Base-by-base conservation (phyloP, 2,888 invertebrate species). In the Pseudanteris insignis region DNA sequence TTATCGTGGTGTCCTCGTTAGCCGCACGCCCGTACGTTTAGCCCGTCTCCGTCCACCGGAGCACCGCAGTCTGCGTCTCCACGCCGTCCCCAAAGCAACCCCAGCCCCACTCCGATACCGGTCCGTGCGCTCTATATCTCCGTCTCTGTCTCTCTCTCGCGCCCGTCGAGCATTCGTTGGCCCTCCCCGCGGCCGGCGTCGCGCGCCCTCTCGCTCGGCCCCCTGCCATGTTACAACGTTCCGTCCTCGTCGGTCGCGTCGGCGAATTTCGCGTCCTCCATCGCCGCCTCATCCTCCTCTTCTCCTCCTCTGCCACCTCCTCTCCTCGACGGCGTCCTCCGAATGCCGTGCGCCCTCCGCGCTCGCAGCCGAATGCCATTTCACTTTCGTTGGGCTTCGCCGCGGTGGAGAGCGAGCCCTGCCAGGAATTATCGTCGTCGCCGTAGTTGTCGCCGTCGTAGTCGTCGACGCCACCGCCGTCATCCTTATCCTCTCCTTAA, bases 341-440 rank as follows among this genome's bases (percentile, higher is more conserved):
- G 73, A 73, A 72, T 73, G 72, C 73, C 71, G 73, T 69, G 69
- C 73, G 72, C 73, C 72, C 73, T 72, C 73, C 73, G 71, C 69
- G 65, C 70, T 66, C 63, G 58, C 48, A 63, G 58, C 67, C 72
- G 76, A 78, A 79, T 79, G 78, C 79, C 79, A 78, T 79, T 79
- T 79, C 79, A 79, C 79, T 79, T 79, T 79, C 79, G 79, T 79
- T 78, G 75, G 76, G 76, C 76, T 77, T 76, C 76, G 77, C 75
- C 72, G 74, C 74, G 74, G 74, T 70, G 73, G 76, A 75, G 77
- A 74, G 75, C 72, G 67, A 70, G 72, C 69, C 73, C 72, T 72
- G 73, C 70, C 70, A 72, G 71, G 72, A 74, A 75, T 74, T 75
- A 72, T 72, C 72, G 69, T 70, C 73, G 68, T 33, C 71, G 67